Evolutionary conservation across 2,797 vertebrate species (phyloP).

Genomic region (Octomys mimax): DNA sequence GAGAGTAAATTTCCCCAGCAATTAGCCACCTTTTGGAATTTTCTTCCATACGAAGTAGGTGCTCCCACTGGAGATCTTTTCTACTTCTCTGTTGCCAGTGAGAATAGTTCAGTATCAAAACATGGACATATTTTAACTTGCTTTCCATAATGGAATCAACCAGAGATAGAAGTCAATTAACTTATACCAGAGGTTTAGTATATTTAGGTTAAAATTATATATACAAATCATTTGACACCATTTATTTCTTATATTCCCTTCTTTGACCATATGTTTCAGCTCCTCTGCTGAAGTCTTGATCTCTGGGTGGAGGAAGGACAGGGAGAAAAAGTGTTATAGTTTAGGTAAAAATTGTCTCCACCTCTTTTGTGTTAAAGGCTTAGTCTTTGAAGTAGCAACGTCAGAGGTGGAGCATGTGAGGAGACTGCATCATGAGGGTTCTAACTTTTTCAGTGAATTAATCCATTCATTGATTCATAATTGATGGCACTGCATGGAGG

Average conservation of each 20-base stretch:
- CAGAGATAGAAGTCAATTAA: not conserved
- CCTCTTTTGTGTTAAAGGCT: not conserved
- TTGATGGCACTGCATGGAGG: not conserved
- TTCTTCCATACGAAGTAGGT: conserved; percentile 57
- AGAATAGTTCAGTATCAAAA: not conserved
- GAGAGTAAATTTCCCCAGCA: conserved; percentile 53
- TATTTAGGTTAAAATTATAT: not conserved
- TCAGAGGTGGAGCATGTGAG: not conserved
- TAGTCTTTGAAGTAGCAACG: not conserved
- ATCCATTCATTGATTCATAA: not conserved
- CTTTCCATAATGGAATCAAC: not conserved
- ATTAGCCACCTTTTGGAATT: conserved; percentile 60
- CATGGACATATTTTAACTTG: not conserved
- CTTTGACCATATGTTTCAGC: not conserved
- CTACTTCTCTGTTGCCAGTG: not conserved
- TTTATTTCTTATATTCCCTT: not conserved
- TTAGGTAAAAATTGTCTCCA: not conserved
- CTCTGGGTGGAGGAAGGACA: not conserved
- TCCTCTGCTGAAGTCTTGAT: not conserved
- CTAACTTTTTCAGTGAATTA: not conserved
- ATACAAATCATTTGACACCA: not conserved
- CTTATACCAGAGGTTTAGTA: not conserved
- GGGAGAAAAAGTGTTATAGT: not conserved
- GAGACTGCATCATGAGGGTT: not conserved
- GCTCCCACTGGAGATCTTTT: not conserved